Percentiles rank a stretch among this genome's conserved stretches.
Evolutionary conservation across 2,113 vertebrate genomes (phyloP).

Genomic region (Mormyrus iriodes): DNA sequence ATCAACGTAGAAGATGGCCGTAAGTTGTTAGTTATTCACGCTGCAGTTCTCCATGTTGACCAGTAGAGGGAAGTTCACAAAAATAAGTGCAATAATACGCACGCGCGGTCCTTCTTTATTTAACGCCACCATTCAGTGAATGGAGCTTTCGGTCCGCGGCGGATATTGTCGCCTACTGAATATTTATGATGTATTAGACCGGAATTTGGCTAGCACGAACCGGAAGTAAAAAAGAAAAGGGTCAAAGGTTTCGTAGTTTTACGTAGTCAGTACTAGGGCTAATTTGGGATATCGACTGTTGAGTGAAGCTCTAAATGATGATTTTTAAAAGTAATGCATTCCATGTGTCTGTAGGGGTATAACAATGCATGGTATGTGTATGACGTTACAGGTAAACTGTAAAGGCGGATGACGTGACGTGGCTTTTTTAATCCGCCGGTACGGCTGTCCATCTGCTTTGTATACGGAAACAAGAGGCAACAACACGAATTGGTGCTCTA

Average conservation of each 20-base stretch:
- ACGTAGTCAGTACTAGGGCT: not conserved
- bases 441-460: not conserved
- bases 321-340: not conserved
- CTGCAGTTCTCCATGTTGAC: not conserved
- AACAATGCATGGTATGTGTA: not conserved
- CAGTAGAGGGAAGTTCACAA: not conserved
- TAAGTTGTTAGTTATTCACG: not conserved
- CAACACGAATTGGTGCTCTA: not conserved
- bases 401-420: conserved; percentile 1
- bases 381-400: not conserved
- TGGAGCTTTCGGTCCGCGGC: not conserved
- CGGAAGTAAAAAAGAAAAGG: not conserved
- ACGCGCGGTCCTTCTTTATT: not conserved
- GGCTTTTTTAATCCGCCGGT: not conserved
- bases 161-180: not conserved
- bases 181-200: not conserved
- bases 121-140: not conserved
- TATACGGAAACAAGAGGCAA: not conserved
- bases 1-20: conserved; percentile 9
- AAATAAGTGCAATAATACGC: not conserved
- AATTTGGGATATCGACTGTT: not conserved
- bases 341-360: not conserved
- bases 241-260: not conserved
- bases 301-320: not conserved
- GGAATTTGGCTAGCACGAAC: not conserved